Percentiles rank a stretch among this genome's conserved stretches.
phyloP scores from a whole-genome alignment of 2,888 invertebrate genomes.

The Mechanitis mazaeus region DNA sequence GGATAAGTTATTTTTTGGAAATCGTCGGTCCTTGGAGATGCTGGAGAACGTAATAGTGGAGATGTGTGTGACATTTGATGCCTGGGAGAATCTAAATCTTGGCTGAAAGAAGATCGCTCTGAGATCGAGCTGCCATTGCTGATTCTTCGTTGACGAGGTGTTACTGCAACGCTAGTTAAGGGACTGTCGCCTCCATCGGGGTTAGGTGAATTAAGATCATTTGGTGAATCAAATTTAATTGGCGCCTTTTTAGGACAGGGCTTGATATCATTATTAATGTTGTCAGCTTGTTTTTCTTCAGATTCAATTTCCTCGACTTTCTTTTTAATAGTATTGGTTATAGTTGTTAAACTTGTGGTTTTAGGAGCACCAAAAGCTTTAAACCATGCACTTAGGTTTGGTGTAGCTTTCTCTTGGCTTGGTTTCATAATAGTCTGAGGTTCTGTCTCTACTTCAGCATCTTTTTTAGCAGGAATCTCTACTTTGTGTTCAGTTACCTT shows the following conservation, averaged over 20 bases:
- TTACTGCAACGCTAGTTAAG: slow-evolving; percentile 48
- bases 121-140: slow-evolving; percentile 89
- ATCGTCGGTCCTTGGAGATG: slow-evolving; percentile 85
- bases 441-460: slow-evolving; percentile 65
- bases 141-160: slow-evolving; percentile 80
- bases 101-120: slow-evolving; percentile 86
- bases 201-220: slow-evolving; percentile 56
- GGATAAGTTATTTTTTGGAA: slow-evolving; percentile 82
- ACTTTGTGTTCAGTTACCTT: slow-evolving; percentile 41
- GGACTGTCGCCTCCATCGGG: slow-evolving; percentile 68
- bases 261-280: slow-evolving; percentile 45
- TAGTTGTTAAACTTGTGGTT: slow-evolving; percentile 71
- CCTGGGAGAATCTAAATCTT: slow-evolving; percentile 84
- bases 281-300: slow-evolving; percentile 59
- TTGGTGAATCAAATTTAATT: slow-evolving; percentile 59
- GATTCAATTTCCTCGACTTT: slow-evolving; percentile 76
- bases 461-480: slow-evolving; percentile 49
- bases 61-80: slow-evolving; percentile 85
- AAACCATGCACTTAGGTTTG: slow-evolving; percentile 93
- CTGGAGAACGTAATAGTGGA: slow-evolving; percentile 84
- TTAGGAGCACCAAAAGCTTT: slow-evolving; percentile 94
- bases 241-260: slow-evolving; percentile 51
- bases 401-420: slow-evolving; percentile 83
- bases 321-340: slow-evolving; percentile 71
- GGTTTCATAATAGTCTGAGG: slow-evolving; percentile 51